phyloP scores from a whole-genome alignment of 2,888 invertebrate genomes.

The Harpalus rubripes region DNA sequence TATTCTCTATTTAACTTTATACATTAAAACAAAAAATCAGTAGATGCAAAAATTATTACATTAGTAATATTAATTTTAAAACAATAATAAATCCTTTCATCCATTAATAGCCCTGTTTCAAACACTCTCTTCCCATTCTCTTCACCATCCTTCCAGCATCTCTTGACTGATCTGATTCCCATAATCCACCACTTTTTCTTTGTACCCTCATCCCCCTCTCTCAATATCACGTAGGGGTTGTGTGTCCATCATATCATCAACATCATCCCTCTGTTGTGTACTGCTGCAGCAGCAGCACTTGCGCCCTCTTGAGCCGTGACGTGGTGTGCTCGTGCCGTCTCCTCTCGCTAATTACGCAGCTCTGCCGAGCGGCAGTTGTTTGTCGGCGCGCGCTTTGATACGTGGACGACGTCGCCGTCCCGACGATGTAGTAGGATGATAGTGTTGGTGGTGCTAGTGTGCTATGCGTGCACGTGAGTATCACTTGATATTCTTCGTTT shows the following conservation, averaged over 20 bases:
- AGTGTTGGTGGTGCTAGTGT: conserved; percentile 27
- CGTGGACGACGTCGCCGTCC: conserved; percentile 47
- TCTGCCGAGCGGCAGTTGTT: conserved; percentile 58
- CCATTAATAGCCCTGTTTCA: too few species aligned
- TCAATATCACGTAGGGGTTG: neutral
- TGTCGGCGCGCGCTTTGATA: conserved; percentile 62
- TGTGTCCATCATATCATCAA: neutral
- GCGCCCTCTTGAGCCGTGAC: conserved; percentile 31
- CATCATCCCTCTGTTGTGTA: neutral
- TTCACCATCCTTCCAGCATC: too few species aligned
- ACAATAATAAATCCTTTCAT: too few species aligned
- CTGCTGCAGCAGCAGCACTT: neutral
- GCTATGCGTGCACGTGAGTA: conserved; percentile 15
- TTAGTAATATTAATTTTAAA: too few species aligned
- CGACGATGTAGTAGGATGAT: conserved; percentile 47
- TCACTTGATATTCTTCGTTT: too few species aligned
- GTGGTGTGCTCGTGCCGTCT: conserved; percentile 31
- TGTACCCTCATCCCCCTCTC: neutral
- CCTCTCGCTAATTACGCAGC: conserved; percentile 58
- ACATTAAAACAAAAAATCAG: too few species aligned
- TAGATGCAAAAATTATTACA: too few species aligned
- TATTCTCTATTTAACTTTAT: too few species aligned
- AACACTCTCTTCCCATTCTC: too few species aligned
- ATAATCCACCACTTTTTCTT: too few species aligned
- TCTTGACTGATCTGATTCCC: too few species aligned